phyloP scores from a whole-genome alignment of 2,113 vertebrate species.

The Xiphophorus hellerii region DNA sequence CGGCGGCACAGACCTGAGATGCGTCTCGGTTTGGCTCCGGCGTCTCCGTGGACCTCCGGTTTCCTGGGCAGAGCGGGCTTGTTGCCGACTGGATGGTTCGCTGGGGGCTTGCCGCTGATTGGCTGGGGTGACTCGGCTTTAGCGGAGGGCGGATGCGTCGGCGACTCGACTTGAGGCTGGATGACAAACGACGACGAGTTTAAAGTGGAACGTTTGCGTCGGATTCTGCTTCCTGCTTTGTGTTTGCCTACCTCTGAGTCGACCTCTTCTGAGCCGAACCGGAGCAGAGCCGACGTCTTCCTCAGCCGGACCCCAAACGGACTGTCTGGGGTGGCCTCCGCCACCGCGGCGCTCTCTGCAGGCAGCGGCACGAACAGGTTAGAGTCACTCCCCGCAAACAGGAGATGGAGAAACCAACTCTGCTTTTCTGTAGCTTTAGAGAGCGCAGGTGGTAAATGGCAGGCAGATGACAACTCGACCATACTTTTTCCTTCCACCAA shows the following conservation, averaged over 20 bases:
- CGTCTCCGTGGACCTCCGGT: constrained; percentile 64
- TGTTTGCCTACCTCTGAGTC: constrained; percentile 49
- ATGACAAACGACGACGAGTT: not conserved
- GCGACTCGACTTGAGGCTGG: constrained; percentile 43
- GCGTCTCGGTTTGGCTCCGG: constrained; percentile 60
- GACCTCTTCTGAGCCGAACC: constrained; percentile 76
- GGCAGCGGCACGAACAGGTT: not conserved
- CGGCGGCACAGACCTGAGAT: constrained; percentile 61
- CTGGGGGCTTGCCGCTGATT: constrained; percentile 35
- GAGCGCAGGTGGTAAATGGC: too few relatives aligned
- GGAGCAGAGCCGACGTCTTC: constrained; percentile 80
- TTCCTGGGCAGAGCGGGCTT: constrained; percentile 72
- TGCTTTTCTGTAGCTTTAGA: too few relatives aligned
- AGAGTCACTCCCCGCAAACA: not conserved
- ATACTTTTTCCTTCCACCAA: too few relatives aligned
- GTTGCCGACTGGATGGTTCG: constrained; percentile 42
- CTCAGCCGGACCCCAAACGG: constrained; percentile 87
- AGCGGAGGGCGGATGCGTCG: constrained; percentile 23
- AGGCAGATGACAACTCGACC: too few relatives aligned
- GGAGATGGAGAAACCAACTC: not conserved
- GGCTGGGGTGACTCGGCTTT: constrained; percentile 39
- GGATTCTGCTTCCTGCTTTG: not conserved
- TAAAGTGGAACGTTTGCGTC: not conserved
- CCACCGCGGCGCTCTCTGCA: constrained; percentile 42
- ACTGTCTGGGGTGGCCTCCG: constrained; percentile 71